Percentiles rank a stretch among this genome's conserved stretches.
phyloP scores from a whole-genome alignment of 1,140 invertebrate genomes.

The Bradynema listronoti region DNA sequence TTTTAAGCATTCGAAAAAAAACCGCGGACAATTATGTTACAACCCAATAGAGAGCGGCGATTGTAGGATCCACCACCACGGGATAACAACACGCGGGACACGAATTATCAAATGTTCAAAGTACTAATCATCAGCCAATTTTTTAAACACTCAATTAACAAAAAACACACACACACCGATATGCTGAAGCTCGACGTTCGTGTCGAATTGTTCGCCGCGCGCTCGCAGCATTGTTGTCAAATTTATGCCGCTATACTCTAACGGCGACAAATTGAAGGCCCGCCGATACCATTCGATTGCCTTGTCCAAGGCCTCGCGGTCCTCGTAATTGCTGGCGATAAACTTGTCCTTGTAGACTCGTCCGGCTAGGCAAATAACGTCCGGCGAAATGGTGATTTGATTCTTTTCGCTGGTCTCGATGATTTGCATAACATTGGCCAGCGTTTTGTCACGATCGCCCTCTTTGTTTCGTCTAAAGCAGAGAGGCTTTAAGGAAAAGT shows the following conservation, averaged over 20 bases:
- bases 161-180: constrained; percentile 64
- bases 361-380: constrained; percentile 95
- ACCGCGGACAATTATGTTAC: too few relatives aligned
- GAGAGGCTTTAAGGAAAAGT: not conserved
- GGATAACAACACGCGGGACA: too few relatives aligned
- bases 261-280: constrained; percentile 93
- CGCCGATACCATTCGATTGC: constrained; percentile 97
- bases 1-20: too few relatives aligned
- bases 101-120: too few relatives aligned
- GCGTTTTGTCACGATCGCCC: constrained; percentile 85
- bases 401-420: constrained; percentile 82
- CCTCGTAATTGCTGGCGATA: constrained; percentile 83
- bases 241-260: constrained; percentile 98
- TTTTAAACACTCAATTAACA: too few relatives aligned
- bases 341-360: constrained; percentile 98
- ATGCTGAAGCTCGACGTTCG: constrained; percentile 79
- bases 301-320: constrained; percentile 77
- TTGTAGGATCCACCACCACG: too few relatives aligned
- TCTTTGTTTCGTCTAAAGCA: constrained; percentile 73
- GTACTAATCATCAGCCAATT: too few relatives aligned
- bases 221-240: constrained; percentile 94
- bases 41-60: too few relatives aligned
- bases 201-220: constrained; percentile 86
- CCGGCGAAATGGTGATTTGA: constrained; percentile 81
- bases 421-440: constrained; percentile 83